Base-by-base conservation (phyloP, 2,113 vertebrate genomes). In the Daboia siamensis region DNA sequence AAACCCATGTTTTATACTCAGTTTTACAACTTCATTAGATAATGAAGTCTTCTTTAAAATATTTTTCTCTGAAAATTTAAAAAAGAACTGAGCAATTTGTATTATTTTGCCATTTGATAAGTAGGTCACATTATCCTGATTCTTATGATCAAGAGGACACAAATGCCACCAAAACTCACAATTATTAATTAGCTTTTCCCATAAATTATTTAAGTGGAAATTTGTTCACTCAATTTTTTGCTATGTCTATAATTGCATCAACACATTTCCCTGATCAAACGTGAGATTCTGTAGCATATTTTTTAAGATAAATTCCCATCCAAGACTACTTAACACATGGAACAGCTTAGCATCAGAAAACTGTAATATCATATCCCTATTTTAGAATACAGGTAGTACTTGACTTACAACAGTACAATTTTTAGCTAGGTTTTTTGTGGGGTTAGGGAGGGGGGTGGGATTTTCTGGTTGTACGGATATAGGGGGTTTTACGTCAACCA, bases 1-100 rank as follows among this genome's bases (percentile, higher is more conserved):
- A 94, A 94, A 93, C 4, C 69, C 88, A 91, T 64, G 94, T 46
- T 93, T 69, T 69, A 24, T 59, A 91, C 84, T 89, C 86, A 84
- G 85, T 84, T 90, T 89, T 92, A 93, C 21, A 96, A 90, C 39
- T 91, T 88, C 24, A 89, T 4, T 88, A 4, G 86, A 87, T 56
- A 3, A 39, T 74, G 90, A 90, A 94, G 92, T 69, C 88, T 54
- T 84, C 80, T 87, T 8, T 64, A 88, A 64, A 84, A 10, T n/a
- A 93, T 33, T 93, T 64, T 5, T 86, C 88, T 92, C 9, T 55
- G 24, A 51, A 74, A 86, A 29, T 87, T 92, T 57, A 29, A 85
- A 51, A 80, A 94, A 39, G 15, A 21, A 33, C 29, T 5, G 7
- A 12, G 6, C 48, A n/a, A 54, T 15, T 29, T 11, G 17, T 2